Evolutionary conservation across 2,113 vertebrate species (phyloP).

Genomic region (Microcebus lehilahytsara): DNA sequence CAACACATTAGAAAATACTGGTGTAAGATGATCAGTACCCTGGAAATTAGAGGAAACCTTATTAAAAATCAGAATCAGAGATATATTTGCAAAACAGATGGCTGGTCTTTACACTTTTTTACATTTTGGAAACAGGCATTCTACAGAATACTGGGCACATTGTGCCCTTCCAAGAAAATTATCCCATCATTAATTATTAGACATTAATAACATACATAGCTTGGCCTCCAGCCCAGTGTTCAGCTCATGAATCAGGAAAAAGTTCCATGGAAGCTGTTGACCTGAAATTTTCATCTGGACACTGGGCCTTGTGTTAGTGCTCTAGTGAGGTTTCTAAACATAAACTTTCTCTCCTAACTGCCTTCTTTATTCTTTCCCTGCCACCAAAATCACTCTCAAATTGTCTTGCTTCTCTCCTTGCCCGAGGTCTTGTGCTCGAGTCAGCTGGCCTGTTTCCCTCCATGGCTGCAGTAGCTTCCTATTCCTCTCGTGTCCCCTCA

Average conservation of each 20-base stretch:
- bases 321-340: not conserved
- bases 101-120: not conserved
- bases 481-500: not conserved
- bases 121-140: not conserved
- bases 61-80: not conserved
- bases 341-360: not conserved
- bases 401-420: not conserved
- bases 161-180: not conserved
- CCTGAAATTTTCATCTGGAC: not conserved
- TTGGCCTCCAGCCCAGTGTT: not conserved
- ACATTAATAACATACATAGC: not conserved
- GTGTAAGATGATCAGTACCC: not conserved
- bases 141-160: not conserved
- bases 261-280: not conserved
- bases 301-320: not conserved
- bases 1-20: not conserved
- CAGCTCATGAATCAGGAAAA: not conserved
- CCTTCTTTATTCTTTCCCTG: not conserved
- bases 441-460: not conserved
- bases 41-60: not conserved
- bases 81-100: not conserved
- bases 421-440: not conserved
- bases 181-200: not conserved
- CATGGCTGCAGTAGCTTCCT: not conserved
- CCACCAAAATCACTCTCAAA: not conserved